Conservation (phyloP, 2,113 vertebrate genomes). For the Mixornis gularis region DNA sequence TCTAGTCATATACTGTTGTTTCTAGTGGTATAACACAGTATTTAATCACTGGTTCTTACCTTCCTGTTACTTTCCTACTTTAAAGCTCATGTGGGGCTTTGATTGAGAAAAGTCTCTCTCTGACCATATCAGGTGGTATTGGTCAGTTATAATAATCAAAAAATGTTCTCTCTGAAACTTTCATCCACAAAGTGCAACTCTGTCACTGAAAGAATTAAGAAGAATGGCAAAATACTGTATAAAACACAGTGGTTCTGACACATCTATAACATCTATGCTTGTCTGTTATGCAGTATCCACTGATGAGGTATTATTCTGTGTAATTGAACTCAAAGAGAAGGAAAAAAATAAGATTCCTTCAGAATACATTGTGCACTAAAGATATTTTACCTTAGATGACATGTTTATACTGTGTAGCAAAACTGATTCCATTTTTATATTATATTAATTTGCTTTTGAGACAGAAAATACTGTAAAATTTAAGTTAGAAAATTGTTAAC, state of each 20-base stretch:
- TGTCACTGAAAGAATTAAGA: background rate
- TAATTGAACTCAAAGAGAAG: background rate
- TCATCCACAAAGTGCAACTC: background rate
- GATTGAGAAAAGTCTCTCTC: background rate
- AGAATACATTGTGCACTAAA: background rate
- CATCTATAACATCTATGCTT: background rate
- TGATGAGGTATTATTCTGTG: background rate
- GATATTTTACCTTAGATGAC: background rate
- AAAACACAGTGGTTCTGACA: background rate
- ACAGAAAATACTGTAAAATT: background rate
- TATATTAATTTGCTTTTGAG: background rate
- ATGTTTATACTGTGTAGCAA: background rate
- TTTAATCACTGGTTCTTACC: background rate
- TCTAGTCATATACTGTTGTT: background rate
- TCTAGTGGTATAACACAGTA: background rate
- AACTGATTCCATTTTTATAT: background rate
- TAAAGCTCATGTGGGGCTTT: background rate
- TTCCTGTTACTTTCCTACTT: background rate
- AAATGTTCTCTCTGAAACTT: background rate
- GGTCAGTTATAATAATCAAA: background rate
- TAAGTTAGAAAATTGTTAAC: background rate
- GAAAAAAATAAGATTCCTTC: background rate
- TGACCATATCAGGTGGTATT: background rate
- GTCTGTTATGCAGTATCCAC: background rate
- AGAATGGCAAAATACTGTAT: background rate